These are phyloP conservation scores for Zoanthus sansibaricus DNA, from an alignment of 92 coral and sea anemone species.

Conservation along the genomic window DNA sequence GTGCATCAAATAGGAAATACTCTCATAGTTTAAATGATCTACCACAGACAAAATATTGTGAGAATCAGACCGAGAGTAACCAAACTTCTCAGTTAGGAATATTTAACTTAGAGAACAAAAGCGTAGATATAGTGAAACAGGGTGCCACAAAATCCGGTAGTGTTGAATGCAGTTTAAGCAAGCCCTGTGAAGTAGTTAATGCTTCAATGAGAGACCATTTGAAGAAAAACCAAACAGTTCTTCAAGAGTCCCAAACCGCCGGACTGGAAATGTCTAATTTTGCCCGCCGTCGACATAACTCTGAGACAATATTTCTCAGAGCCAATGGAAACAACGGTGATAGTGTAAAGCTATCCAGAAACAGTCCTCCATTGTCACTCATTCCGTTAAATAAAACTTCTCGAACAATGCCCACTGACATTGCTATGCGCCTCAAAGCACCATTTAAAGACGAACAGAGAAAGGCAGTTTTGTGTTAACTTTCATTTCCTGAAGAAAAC, in stretches of 20 bases:
- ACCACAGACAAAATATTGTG: neutral
- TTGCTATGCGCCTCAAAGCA: neutral
- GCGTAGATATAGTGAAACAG: neutral
- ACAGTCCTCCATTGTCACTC: neutral
- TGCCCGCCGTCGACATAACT: neutral
- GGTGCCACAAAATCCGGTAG: neutral
- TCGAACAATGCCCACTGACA: constrained; percentile 15
- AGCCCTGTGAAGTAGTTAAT: neutral
- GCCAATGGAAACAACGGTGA: neutral
- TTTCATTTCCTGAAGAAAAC: no score
- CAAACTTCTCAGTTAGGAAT: neutral
- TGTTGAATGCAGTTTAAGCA: neutral
- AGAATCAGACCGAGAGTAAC: neutral
- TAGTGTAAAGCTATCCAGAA: neutral
- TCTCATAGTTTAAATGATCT: neutral
- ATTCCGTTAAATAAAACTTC: neutral
- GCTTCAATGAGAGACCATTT: neutral
- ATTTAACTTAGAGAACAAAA: neutral
- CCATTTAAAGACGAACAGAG: neutral
- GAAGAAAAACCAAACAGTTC: neutral
- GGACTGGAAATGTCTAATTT: neutral
- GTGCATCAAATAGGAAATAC: neutral
- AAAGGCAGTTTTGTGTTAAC: neutral
- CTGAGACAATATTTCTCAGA: neutral
- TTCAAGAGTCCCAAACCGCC: neutral